phyloP scores from a whole-genome alignment of 2,888 invertebrate genomes.

The Sericinus montela region DNA sequence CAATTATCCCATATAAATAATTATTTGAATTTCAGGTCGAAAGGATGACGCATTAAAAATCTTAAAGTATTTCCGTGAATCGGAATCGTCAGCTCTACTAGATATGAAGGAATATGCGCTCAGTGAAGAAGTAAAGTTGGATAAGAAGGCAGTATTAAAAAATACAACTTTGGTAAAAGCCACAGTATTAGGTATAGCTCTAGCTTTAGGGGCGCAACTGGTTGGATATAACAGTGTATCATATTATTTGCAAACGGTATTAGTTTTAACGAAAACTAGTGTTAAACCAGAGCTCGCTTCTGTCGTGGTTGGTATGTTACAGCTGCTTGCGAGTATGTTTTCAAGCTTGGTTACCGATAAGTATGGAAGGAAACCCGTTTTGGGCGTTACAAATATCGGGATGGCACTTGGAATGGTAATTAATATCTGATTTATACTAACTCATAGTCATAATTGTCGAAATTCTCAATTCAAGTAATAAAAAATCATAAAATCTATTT shows the following conservation, averaged over 20 bases:
- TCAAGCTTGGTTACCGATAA: slow-evolving; percentile 37
- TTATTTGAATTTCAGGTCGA: slow-evolving; percentile 33
- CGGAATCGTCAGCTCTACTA: slow-evolving; percentile 39
- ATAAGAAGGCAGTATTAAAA: slow-evolving; percentile 30
- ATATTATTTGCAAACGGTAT: slow-evolving; percentile 51
- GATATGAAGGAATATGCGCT: slow-evolving; percentile 47
- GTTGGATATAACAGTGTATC: slow-evolving; percentile 47
- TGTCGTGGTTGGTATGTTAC: slow-evolving; percentile 46
- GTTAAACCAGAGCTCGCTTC: slow-evolving; percentile 46
- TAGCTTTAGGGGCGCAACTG: slow-evolving; percentile 34
- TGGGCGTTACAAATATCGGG: slow-evolving; percentile 31
- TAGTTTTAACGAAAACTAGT: slow-evolving; percentile 48
- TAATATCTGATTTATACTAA: background rate
- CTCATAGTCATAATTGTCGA: no score
- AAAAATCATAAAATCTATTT: no score
- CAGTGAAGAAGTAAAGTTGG: slow-evolving; percentile 22
- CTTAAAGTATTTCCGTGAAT: slow-evolving; percentile 42
- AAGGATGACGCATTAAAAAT: slow-evolving; percentile 41
- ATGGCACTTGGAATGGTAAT: slow-evolving; percentile 41
- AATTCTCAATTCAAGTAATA: no score
- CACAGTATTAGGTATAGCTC: slow-evolving; percentile 32
- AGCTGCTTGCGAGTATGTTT: slow-evolving; percentile 43
- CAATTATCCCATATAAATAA: no score
- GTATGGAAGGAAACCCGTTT: slow-evolving; percentile 42
- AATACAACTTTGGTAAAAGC: slow-evolving; percentile 17